A percentile compares a stretch with the other conserved stretches of the same genome.
Conservation (phyloP, 2,797 vertebrate genomes). For the Triplophysa yarkandensis region DNA sequence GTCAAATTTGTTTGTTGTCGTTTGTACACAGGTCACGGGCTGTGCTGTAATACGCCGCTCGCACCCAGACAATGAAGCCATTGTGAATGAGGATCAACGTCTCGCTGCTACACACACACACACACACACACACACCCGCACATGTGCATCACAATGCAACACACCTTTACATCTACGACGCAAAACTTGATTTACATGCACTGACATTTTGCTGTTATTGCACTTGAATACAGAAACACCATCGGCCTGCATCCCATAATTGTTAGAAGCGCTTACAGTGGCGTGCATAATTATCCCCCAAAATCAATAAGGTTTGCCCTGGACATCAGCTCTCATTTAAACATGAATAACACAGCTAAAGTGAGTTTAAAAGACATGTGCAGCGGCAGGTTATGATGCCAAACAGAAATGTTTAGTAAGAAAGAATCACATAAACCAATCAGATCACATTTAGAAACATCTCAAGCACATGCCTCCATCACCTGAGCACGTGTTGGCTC, state of each 20-base stretch:
- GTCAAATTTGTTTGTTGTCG: constrained; percentile 50
- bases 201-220: not conserved
- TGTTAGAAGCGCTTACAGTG: constrained; percentile 8
- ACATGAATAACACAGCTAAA: constrained; percentile 21
- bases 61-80: constrained; percentile 45
- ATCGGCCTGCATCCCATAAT: constrained; percentile 16
- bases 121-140: constrained; percentile 31
- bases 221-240: constrained; percentile 10
- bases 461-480: too few species aligned
- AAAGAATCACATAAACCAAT: too few species aligned
- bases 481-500: not conserved
- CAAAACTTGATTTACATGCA: not conserved
- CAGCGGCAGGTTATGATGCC: not conserved
- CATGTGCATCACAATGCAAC: constrained; percentile 18
- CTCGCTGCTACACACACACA: constrained; percentile 44
- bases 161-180: not conserved
- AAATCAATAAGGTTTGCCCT: constrained; percentile 20
- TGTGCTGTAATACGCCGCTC: constrained; percentile 47
- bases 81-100: constrained; percentile 51
- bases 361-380: constrained; percentile 2
- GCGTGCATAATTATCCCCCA: constrained; percentile 1
- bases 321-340: constrained; percentile 36
- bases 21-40: constrained; percentile 58
- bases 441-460: too few species aligned
- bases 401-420: not conserved